Evolutionary conservation across 2,113 vertebrate genomes (phyloP), one percentile per base, ranked within the genome.

Genomic region (Promerops cafer): DNA sequence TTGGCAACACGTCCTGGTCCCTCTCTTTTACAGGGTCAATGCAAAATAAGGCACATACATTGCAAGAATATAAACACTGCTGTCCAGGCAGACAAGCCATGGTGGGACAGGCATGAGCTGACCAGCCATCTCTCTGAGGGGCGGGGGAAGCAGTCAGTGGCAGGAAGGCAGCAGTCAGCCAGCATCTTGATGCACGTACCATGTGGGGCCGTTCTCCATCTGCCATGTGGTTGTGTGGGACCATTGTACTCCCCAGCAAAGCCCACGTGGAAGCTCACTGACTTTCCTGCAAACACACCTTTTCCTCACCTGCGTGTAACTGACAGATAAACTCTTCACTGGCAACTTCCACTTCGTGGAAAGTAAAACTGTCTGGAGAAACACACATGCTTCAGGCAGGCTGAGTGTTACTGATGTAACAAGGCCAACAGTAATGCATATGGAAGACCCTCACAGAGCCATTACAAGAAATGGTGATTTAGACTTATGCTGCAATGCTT

Each of bases 31-130:
- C 79, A 94, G 95, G 95, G 97, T 97, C 96, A 98, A 98, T 93
- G 97, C 96, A 98, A 98, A 98, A 98, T 99, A 99, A 99, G 99
- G 99, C 99, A 99, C 99, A 98, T 98, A 99, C 98, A 98, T 98
- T 39, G 83, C 1, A 17, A 96, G 96, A 97, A 97, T 87, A 96
- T 42, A 91, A 96, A 97, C 89, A 90, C 68, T 44, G 89, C 42
- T 86, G 89, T 74, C 94, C 80, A 54, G 70, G 44, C 13, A 57
- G 66, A 68, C 0, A 20, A 91, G 91, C 85, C 64, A 4, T 19
- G 39, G 61, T 4, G 3, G 90, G 65, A 85, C 30, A 23, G 77
- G 63, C 4, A 1, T 35, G 82, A 83, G 75, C 92, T 7, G 5
- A 31, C 47, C 16, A 8, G 42, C 77, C 50, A 13, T 47, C 42